These are phyloP conservation scores for Dryomyza anilis DNA, from an alignment of 2,888 invertebrate species.

Conservation along the genomic window DNA sequence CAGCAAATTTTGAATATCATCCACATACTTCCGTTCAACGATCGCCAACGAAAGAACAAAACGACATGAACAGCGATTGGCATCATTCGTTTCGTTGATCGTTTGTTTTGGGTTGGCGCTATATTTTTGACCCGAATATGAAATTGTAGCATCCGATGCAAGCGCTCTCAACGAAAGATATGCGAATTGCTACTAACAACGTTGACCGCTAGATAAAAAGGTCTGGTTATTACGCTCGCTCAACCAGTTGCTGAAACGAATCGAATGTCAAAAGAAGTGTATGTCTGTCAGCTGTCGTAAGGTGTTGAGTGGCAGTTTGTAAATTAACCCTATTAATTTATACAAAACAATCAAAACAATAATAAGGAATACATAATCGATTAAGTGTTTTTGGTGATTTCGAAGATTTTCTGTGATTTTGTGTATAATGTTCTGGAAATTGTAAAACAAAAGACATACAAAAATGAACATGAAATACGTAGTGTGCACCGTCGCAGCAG, in stretches of 20 bases:
- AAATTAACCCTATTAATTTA: not conserved
- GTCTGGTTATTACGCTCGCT: slow-evolving; percentile 48
- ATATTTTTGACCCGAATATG: slow-evolving; percentile 27
- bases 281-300: not conserved
- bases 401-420: too few relatives aligned
- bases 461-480: not conserved
- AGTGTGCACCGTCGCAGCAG: slow-evolving; percentile 28
- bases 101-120: not conserved
- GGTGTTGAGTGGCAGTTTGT: not conserved
- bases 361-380: not conserved
- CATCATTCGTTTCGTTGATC: not conserved
- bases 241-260: slow-evolving; percentile 50
- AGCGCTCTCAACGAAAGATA: not conserved
- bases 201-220: slow-evolving; percentile 53
- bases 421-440: too few relatives aligned
- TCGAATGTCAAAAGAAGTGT: slow-evolving; percentile 42
- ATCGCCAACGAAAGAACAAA: too few relatives aligned
- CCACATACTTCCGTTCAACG: too few relatives aligned
- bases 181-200: slow-evolving; percentile 23
- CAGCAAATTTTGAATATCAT: too few relatives aligned
- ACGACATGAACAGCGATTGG: too few relatives aligned
- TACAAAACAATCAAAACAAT: not conserved
- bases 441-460: too few relatives aligned
- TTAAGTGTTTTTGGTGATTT: not conserved
- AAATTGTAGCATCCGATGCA: too few relatives aligned